Conservation (phyloP, 2,113 vertebrate species). For the Myotis yumanensis region DNA sequence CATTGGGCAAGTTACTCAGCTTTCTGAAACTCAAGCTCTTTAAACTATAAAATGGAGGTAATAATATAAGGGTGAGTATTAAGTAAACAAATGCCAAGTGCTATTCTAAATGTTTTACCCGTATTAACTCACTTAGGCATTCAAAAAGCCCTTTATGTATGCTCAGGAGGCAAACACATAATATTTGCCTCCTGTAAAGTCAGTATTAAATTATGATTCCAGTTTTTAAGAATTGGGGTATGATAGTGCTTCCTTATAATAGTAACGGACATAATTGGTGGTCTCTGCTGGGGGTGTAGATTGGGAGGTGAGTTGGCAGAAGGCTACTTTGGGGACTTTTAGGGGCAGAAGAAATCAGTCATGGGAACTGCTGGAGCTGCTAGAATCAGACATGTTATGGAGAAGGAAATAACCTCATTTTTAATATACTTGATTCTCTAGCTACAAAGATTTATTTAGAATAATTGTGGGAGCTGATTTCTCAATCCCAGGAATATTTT, state of each 20-base stretch:
- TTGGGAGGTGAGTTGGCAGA: background rate
- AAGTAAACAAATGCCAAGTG: background rate
- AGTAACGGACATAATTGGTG: background rate
- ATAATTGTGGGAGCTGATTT: background rate
- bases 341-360: background rate
- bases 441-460: slow-evolving; percentile 15
- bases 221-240: background rate
- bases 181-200: background rate
- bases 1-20: background rate
- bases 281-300: background rate
- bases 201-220: background rate
- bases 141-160: too few species aligned
- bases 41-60: slow-evolving; percentile 23
- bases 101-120: too few species aligned
- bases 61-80: background rate
- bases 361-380: background rate
- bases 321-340: background rate
- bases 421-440: background rate
- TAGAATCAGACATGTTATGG: background rate
- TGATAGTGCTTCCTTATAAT: background rate
- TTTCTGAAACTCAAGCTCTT: slow-evolving; percentile 28
- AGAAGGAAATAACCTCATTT: background rate
- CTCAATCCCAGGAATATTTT: slow-evolving; percentile 38
- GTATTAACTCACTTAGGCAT: too few species aligned
- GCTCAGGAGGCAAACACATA: background rate